phyloP scores from a whole-genome alignment of 2,797 vertebrate genomes.

The Numenius phaeopus region DNA sequence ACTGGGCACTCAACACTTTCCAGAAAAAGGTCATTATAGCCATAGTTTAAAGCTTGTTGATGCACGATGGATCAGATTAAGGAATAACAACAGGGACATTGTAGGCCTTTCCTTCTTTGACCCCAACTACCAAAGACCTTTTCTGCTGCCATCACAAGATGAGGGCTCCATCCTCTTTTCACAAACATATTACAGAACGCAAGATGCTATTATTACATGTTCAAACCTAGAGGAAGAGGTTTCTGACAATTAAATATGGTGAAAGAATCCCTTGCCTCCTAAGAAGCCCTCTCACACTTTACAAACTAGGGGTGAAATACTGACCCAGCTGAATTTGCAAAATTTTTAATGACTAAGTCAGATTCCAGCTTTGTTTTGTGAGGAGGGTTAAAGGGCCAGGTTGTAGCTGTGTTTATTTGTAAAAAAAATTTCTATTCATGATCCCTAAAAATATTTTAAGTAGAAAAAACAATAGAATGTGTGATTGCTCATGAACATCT shows the following conservation, averaged over 20 bases:
- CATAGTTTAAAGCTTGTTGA: neutral
- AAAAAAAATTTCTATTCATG: neutral
- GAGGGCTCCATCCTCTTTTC: neutral
- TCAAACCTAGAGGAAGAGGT: neutral
- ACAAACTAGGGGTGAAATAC: neutral
- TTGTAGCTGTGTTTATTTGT: neutral
- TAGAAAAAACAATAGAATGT: neutral
- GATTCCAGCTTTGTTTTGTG: neutral
- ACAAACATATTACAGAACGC: neutral
- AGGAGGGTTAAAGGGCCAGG: neutral
- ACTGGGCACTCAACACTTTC: neutral
- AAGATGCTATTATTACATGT: neutral
- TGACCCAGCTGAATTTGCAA: neutral
- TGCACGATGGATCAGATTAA: neutral
- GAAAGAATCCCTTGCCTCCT: neutral
- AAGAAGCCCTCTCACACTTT: neutral
- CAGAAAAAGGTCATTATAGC: neutral
- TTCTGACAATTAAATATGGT: neutral
- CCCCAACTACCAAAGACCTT: neutral
- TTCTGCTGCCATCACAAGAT: neutral
- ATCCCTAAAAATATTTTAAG: neutral
- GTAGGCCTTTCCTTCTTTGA: neutral
- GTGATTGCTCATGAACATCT: neutral
- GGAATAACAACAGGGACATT: neutral
- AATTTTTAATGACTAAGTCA: neutral